Base-by-base conservation (phyloP, 2,797 vertebrate species). In the Silurus lanzhouensis region DNA sequence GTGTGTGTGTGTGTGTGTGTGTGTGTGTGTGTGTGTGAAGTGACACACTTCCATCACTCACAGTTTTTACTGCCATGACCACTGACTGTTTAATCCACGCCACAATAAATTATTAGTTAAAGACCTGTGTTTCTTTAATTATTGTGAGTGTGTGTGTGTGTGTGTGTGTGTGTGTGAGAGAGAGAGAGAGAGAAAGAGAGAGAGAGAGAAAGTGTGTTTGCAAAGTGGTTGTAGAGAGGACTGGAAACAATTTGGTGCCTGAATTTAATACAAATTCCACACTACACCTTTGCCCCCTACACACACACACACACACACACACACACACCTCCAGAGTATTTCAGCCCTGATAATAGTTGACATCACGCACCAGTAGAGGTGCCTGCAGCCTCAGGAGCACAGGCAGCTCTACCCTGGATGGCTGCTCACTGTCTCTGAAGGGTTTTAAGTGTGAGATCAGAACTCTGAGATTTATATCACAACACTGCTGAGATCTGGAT, bases 91-190 rank as follows among this genome's bases (percentile, higher is more conserved):
- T 81, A 82, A 84, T 85, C 81, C 72, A 81, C 57, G 85, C 46
- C 71, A 76, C 64, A 89, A 89, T 89, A 89, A 88, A 89, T 86
- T 85, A 88, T 89, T 86, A 89, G 81, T 44, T 83, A 80, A 76
- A 83, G 2, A 68, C 20, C 48, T 68, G 48, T 27, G 44, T n/a
- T 0, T 55, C 63, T 60, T 81, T 3, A 48, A 15, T 55, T 17
- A 52, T 60, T 57, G 22, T 38, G 14, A 63, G 17, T n/a, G n/a
- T 61, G 55, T 66, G 46, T 85, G 48, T 72, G 25, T 84, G 75
- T 66, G 31, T 81, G 55, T 76, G 52, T 70, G 27, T 6, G 64
- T 70, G 60, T 74, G 81, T 31, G 66, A 2, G 66, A 2, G 25
- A 2, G 66, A 6, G 25, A 6, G 64, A 15, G 64, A 31, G 13